These are phyloP conservation scores for Prunella himalayana DNA, from an alignment of 2,113 vertebrate species.

Conservation along the genomic window DNA sequence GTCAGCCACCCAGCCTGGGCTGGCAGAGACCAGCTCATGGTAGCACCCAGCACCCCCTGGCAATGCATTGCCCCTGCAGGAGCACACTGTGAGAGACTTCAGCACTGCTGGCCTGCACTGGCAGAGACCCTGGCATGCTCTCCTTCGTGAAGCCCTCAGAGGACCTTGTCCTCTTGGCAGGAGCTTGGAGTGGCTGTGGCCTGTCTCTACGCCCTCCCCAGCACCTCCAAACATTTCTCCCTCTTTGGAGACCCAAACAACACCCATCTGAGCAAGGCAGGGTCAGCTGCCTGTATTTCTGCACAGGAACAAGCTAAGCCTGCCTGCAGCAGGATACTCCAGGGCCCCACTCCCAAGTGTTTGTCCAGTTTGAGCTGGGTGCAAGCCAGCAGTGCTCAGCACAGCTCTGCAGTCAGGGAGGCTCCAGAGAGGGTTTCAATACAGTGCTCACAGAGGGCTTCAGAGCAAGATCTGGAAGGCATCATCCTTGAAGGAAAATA, in stretches of 20 bases:
- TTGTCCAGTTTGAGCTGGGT: background rate
- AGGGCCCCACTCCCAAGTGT: background rate
- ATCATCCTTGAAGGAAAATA: constrained; percentile 12
- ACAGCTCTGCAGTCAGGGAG: background rate
- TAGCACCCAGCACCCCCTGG: background rate
- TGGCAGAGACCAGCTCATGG: background rate
- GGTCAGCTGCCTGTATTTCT: background rate
- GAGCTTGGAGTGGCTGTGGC: background rate
- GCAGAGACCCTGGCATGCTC: background rate
- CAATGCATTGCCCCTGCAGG: fast-evolving
- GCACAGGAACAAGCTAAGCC: background rate
- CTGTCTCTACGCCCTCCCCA: background rate
- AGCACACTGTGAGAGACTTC: background rate
- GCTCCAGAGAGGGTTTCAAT: background rate
- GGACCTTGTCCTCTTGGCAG: background rate
- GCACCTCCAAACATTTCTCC: no score
- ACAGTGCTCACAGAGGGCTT: background rate
- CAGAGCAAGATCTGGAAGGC: background rate
- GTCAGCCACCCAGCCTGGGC: background rate
- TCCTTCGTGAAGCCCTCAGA: background rate
- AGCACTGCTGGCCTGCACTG: background rate
- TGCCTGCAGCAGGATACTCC: background rate
- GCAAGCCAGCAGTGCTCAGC: background rate
- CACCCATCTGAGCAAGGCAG: background rate
- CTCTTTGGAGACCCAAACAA: background rate